Percentiles rank a stretch among this genome's conserved stretches.
These are phyloP conservation scores for Apoderus coryli DNA, from an alignment of 2,888 invertebrate genomes.

Conservation along the genomic window DNA sequence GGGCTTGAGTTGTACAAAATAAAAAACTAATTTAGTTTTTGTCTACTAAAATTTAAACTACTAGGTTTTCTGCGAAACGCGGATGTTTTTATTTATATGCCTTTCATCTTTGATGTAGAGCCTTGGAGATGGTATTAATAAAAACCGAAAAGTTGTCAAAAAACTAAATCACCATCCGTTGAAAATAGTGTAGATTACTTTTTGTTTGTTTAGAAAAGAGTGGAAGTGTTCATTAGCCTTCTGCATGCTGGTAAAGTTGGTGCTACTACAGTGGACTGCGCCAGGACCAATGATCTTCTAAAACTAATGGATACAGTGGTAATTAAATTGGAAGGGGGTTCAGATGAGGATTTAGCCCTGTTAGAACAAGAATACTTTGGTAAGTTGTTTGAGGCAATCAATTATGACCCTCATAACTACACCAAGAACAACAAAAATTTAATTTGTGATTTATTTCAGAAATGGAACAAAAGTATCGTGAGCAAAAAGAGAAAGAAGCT, in stretches of 20 bases:
- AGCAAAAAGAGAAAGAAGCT: slow-evolving; percentile 24
- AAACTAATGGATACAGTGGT: slow-evolving; percentile 91
- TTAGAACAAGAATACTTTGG: slow-evolving; percentile 55
- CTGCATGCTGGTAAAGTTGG: slow-evolving; percentile 60
- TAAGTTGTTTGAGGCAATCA: slow-evolving; percentile 16
- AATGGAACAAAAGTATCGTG: slow-evolving; percentile 25
- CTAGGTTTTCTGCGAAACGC: too few relatives aligned
- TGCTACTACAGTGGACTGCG: slow-evolving; percentile 70
- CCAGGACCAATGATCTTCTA: slow-evolving; percentile 67
- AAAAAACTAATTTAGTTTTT: too few relatives aligned
- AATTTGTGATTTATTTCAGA: slow-evolving; percentile 17
- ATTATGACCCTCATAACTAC: too few relatives aligned
- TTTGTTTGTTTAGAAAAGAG: slow-evolving; percentile 53
- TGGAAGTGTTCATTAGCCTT: slow-evolving; percentile 78
- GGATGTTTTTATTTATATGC: too few relatives aligned
- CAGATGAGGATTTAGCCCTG: slow-evolving; percentile 72
- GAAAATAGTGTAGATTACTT: too few relatives aligned
- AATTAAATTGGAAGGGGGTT: slow-evolving; percentile 88
- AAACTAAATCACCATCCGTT: too few relatives aligned
- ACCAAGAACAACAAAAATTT: slow-evolving; percentile 4
- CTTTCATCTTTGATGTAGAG: too few relatives aligned
- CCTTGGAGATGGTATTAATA: too few relatives aligned
- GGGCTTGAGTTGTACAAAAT: too few relatives aligned
- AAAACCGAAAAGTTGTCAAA: too few relatives aligned
- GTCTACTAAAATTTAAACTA: too few relatives aligned